Evolutionary conservation across 2,888 invertebrate genomes (phyloP), one percentile per base, ranked within the genome.

Genomic region (Anarsia innoxiella): DNA sequence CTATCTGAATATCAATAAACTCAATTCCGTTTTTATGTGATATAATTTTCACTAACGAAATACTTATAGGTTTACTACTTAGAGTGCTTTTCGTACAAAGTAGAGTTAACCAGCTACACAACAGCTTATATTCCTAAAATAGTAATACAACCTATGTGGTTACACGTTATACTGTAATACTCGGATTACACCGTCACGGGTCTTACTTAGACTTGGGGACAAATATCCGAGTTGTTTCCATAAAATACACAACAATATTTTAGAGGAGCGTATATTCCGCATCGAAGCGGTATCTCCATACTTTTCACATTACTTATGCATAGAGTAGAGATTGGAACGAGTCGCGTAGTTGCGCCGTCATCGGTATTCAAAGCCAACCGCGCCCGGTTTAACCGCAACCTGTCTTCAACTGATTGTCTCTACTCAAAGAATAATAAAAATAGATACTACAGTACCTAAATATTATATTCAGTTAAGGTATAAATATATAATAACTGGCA

Each of bases 261-360:
- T 78, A 77, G 69, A 74, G 46, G 53, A 63, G 64, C 64, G 63
- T 68, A 66, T 75, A 66, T 68, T 64, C 68, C 70, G 73, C 67
- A 64, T 65, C 60, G 67, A 58, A 52, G 69, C 59, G 59, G 66
- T 61, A 73, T 75, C 71, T 77, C 76, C 79, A 79, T 77, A 80
- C 79, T 78, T 82, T 82, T 74, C 76, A 69, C 77, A 84, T 84
- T 82, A 83, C 69, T 80, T 82, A 84, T 80, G 80, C 82, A 82
- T 82, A 80, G 83, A 75, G 68, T 79, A 78, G 68, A 80, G 80
- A 83, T 83, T 83, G 83, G 78, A 82, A 73, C 77, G 78, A 68
- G 69, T 69, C 62, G 65, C 59, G 73, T 70, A 71, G 75, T 71
- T 68, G 77, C 59, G 45, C 51, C 67, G 74, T 79, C 79, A 80